phyloP scores from a whole-genome alignment of 2,797 vertebrate genomes.

The Hylomyscus alleni region DNA sequence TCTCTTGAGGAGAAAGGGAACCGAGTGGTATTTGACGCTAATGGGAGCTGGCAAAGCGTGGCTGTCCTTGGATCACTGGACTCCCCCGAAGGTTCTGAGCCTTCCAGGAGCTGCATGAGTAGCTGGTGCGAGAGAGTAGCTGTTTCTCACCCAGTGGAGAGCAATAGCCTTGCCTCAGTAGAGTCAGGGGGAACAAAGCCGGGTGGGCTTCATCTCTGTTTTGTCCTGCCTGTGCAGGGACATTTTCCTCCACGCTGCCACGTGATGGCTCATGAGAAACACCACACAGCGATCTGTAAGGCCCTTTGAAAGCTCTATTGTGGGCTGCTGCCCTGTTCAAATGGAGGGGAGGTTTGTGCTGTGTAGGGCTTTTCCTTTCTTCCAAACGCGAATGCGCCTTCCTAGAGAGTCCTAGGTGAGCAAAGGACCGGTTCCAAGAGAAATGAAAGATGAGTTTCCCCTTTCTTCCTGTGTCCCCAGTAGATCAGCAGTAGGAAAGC shows the following conservation, averaged over 20 bases:
- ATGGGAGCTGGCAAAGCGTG: slow-evolving; percentile 63
- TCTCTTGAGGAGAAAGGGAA: slow-evolving; percentile 57
- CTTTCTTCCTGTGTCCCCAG: neutral
- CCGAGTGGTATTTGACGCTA: slow-evolving; percentile 64
- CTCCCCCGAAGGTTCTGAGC: slow-evolving; percentile 61
- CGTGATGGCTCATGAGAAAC: slow-evolving; percentile 59
- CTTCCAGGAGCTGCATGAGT: neutral
- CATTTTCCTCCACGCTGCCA: slow-evolving; percentile 38
- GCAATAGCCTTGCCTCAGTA: neutral
- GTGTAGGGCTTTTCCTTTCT: slow-evolving; percentile 53
- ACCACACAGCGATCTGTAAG: slow-evolving; percentile 42
- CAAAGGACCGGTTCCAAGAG: neutral
- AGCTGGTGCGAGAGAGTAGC: slow-evolving; percentile 13
- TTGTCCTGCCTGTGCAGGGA: slow-evolving; percentile 66
- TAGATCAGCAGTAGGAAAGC: neutral
- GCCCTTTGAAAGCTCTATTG: slow-evolving; percentile 69
- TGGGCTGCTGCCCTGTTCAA: slow-evolving; percentile 22
- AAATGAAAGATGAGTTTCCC: neutral
- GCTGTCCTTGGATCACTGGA: slow-evolving; percentile 54
- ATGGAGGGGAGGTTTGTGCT: slow-evolving; percentile 53
- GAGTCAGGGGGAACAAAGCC: slow-evolving; percentile 79
- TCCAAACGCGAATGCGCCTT: slow-evolving; percentile 22
- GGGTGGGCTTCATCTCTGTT: slow-evolving; percentile 78
- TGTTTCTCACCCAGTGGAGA: slow-evolving; percentile 26
- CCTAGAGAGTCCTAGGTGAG: slow-evolving; percentile 37